phyloP scores from a whole-genome alignment of 2,888 invertebrate species.

The Priocnemis perturbator region DNA sequence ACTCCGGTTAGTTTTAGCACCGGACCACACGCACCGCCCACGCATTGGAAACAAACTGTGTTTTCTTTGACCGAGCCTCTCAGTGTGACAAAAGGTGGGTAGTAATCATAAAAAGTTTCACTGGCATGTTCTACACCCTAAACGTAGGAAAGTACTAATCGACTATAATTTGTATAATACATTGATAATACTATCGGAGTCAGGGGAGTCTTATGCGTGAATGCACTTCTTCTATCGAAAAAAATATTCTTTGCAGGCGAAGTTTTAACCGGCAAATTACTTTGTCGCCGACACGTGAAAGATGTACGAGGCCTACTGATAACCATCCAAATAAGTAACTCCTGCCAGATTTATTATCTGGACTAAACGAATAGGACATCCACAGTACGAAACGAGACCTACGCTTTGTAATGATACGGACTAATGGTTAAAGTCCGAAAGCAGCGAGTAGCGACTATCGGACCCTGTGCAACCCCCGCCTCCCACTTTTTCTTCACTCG shows the following conservation, averaged over 20 bases:
- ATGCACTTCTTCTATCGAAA: slow-evolving; percentile 4
- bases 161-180: no score
- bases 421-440: no score
- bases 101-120: slow-evolving; percentile 1
- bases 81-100: slow-evolving; percentile 81
- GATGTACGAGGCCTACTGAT: slow-evolving; percentile 86
- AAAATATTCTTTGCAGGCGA: slow-evolving; percentile 75
- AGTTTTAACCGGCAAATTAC: slow-evolving; percentile 81
- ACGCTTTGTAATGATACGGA: not conserved
- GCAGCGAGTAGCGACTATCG: not conserved
- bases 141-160: not conserved
- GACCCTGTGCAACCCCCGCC: no score
- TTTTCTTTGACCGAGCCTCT: slow-evolving; percentile 88
- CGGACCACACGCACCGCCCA: slow-evolving; percentile 83
- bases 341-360: slow-evolving; percentile 69
- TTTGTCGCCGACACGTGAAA: slow-evolving; percentile 83
- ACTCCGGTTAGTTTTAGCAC: slow-evolving; percentile 85
- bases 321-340: slow-evolving; percentile 78
- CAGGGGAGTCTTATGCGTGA: slow-evolving; percentile 5
- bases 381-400: no score
- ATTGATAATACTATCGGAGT: slow-evolving; percentile 4
- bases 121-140: no score
- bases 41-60: slow-evolving; percentile 97
- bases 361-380: slow-evolving; percentile 55
- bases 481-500: no score